Evolutionary conservation across 2,888 invertebrate species (phyloP), one percentile per base, ranked within the genome.

Genomic region (Drosophila sordidula): DNA sequence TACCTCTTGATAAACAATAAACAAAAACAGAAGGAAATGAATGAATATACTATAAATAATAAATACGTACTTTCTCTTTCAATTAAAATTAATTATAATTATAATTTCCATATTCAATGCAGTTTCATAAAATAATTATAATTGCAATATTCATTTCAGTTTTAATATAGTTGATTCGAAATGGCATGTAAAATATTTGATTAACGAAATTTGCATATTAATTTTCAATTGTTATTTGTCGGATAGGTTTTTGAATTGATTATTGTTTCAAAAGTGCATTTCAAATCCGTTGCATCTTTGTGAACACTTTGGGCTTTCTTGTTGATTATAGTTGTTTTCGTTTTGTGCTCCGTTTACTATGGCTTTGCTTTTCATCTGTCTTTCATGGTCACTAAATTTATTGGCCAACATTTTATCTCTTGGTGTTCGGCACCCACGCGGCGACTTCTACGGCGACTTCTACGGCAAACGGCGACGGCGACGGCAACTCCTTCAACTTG

Each of bases 341-440:
- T 47, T 68, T 72, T 65, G 66, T 66, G 62, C 67, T 69, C 65
- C 58, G 59, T 67, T 61, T 58, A 36, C 47, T 36, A 52, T 36
- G 16, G 65, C 54, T 63, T 62, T 72, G 70, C 49, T 75, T 73
- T 80, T 70, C 62, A 78, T 64, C 50, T 71, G 64, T 76, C 70
- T 79, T 84, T 77, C 84, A 84, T 81, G 81, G 87, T 77, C 84
- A 84, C 67, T 68, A 73, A 84, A 84, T 84, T 84, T 84, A 87
- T 84, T 84, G 84, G 82, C 70, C 83, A 84, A 84, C 83, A 81
- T 87, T 79, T 80, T 77, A 83, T 76, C 74, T 83, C 46, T 66
- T 62, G 64, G 71, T 55, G 64, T 58, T 36, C 61, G 54, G 66
- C 80, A 70, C 76, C 78, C 66, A 78, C 77, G 78, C 69, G 61